Conservation (phyloP, 2,797 vertebrate genomes). For the Sylvilagus floridanus region DNA sequence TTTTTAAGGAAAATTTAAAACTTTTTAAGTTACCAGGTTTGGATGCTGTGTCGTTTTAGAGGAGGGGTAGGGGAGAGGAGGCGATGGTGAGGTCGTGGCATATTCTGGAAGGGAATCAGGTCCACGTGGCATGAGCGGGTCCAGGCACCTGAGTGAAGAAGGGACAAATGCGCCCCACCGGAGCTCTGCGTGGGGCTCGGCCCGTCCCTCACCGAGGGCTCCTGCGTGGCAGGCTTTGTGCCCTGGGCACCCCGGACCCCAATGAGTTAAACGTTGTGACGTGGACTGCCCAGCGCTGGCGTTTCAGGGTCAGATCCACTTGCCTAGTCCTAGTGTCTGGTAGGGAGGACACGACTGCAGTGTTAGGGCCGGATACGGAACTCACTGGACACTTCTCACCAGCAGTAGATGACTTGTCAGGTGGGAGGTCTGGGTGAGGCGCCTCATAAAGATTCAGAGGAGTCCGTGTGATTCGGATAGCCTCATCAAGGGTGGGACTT, state of each 20-base stretch:
- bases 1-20: neutral
- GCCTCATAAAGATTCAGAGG: neutral
- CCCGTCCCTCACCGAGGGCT: neutral
- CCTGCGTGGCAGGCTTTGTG: fast-evolving
- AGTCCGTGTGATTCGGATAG: neutral
- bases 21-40: neutral
- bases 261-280: neutral
- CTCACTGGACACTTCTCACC: neutral
- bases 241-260: neutral
- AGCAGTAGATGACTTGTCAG: neutral
- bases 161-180: too few relatives aligned
- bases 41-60: too few relatives aligned
- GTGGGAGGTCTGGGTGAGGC: neutral
- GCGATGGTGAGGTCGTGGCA: too few relatives aligned
- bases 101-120: too few relatives aligned
- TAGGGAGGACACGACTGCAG: neutral
- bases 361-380: neutral
- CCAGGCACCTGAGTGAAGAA: too few relatives aligned
- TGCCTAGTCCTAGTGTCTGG: neutral
- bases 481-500: neutral
- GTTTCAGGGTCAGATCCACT: neutral
- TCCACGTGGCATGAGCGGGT: neutral
- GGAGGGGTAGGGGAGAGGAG: too few relatives aligned
- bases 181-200: too few relatives aligned
- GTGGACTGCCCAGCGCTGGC: fast-evolving